Base-by-base conservation (phyloP, 2,888 invertebrate species). In the Mythimna vitellina region DNA sequence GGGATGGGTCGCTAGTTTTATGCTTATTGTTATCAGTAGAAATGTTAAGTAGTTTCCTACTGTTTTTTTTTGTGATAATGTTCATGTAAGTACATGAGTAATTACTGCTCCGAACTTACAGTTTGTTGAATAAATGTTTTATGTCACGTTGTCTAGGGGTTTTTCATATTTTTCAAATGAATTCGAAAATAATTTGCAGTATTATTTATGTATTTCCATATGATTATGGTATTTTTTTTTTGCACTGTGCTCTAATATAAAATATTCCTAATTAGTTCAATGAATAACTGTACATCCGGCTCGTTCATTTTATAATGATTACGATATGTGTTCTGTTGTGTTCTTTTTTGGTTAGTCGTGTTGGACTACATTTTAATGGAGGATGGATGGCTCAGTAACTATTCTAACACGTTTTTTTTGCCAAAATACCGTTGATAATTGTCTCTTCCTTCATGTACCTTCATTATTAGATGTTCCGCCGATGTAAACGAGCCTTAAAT, bases 1-100 rank as follows among this genome's bases (percentile, higher is more conserved):
- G 46, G 46, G 46, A 14, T 6, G 6, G 46, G 17, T 20, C 17
- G 46, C 46, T 46, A 46, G 17, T 54, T 58, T 58, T 8, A 25
- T 56, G 25, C 14, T 62, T 12, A 54, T 54, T 46, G 35, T 46
- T 65, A 66, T 76, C 42, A 56, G 22, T 56, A 53, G 4, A 42
- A 42, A 66, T 69, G 12, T 22, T 49, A 32, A 1, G 14, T 66
- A 60, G n/a, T 49, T 46, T 10, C 3, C 29, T 46, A 5, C 42
- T 46, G 46, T 35, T 35, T 42, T 14, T 42, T 42, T 42, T 42
- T 42, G 42, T 42, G 42, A 42, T 14, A 12, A 42, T 12, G 42
- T 14, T 14, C 42, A 42, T 38, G 35, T 35, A 35, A 8, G 4
- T 42, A 42, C 4, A 12, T 12, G 5, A 4, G 14, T 14, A 42